Evolutionary conservation across 92 coral and sea anemone species (phyloP).

Genomic region (Epizoanthus rinbou): DNA sequence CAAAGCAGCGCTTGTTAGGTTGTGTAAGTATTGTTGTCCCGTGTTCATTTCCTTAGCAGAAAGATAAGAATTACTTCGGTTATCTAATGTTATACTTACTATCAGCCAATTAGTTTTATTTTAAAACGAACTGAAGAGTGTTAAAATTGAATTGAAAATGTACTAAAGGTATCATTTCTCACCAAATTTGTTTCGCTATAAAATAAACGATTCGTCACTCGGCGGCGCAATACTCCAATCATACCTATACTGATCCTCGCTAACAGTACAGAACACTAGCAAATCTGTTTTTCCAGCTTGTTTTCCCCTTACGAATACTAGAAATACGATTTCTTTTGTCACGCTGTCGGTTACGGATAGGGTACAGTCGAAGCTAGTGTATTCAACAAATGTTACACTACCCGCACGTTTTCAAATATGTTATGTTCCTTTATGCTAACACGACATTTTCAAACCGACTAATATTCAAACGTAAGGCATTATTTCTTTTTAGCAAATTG

Average conservation of each 20-base stretch:
- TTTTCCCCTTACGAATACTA: background rate
- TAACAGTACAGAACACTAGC: too few species aligned
- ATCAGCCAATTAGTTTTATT: background rate
- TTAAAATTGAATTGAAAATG: background rate
- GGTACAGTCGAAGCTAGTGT: conserved; percentile 1
- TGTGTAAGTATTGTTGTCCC: conserved; percentile 12
- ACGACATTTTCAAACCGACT: too few species aligned
- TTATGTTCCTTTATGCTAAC: background rate
- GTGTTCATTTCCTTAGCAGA: background rate
- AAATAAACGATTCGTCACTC: too few species aligned
- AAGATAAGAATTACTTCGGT: background rate
- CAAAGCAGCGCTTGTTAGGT: background rate
- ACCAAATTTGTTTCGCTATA: too few species aligned
- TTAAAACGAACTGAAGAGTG: background rate
- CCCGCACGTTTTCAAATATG: conserved; percentile 18
- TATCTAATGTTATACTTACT: conserved; percentile 5
- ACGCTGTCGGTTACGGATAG: background rate
- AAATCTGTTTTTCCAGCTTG: too few species aligned
- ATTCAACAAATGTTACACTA: background rate
- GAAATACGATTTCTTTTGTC: background rate
- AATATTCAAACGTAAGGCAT: too few species aligned
- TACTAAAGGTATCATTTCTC: background rate
- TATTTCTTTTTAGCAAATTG: too few species aligned
- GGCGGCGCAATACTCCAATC: too few species aligned
- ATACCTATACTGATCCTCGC: too few species aligned